A percentile compares a stretch with the other conserved stretches of the same genome.
phyloP scores from a whole-genome alignment of 2,888 invertebrate species.

The Tenodera sinensis region DNA sequence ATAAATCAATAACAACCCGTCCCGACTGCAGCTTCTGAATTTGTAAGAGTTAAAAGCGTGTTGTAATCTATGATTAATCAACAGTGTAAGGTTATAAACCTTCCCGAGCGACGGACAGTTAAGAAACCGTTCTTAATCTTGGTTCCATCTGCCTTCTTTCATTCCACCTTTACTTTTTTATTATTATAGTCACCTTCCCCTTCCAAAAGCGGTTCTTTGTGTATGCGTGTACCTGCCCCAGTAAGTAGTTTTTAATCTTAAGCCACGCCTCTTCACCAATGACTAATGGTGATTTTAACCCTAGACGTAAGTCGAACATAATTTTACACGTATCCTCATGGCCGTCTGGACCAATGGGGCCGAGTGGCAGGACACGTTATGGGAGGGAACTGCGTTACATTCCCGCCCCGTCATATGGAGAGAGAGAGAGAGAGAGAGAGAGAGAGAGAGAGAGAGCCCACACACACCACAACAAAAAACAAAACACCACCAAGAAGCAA shows the following conservation, averaged over 20 bases:
- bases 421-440: too few relatives aligned
- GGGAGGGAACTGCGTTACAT: background rate
- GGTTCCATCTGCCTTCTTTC: too few relatives aligned
- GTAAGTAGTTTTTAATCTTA: constrained; percentile 1
- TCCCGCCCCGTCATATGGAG: background rate
- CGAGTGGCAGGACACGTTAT: background rate
- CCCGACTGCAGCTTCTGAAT: background rate
- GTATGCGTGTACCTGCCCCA: too few relatives aligned
- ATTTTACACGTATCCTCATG: constrained; percentile 14
- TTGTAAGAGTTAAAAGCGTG: background rate
- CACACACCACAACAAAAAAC: background rate
- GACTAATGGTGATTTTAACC: constrained; percentile 24
- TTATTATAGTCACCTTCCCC: background rate
- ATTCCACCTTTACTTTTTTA: too few relatives aligned
- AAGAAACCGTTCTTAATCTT: background rate
- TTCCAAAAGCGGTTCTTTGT: background rate
- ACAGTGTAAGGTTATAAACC: background rate
- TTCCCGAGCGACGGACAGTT: background rate
- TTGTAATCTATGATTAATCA: background rate
- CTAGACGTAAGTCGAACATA: constrained; percentile 11
- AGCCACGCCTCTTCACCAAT: constrained; percentile 12
- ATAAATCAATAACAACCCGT: background rate
- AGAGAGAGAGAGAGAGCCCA: too few relatives aligned
- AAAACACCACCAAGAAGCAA: background rate
- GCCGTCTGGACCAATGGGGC: constrained; percentile 7